Evolutionary conservation across 2,888 invertebrate genomes (phyloP).

Genomic region (Pyrgus malvae): DNA sequence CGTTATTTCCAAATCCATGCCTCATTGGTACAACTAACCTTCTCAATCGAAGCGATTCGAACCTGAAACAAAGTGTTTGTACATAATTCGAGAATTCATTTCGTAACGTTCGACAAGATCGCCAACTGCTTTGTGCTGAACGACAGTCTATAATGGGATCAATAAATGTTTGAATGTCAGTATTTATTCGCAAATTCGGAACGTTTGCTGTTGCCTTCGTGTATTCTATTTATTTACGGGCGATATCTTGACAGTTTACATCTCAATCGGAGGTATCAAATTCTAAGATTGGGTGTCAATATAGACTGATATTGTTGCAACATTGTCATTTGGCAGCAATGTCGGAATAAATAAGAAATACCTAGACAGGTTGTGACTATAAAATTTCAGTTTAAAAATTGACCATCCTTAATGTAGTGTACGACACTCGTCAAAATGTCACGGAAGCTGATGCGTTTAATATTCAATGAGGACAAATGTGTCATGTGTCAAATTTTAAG

Average conservation of each 20-base stretch:
- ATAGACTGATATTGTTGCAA: constrained; percentile 5
- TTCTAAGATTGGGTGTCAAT: constrained; percentile 9
- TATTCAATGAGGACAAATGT: no score
- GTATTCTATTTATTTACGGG: constrained; percentile 24
- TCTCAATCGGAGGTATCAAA: constrained; percentile 28
- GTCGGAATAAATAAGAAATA: no score
- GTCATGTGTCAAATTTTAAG: no score
- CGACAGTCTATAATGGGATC: constrained; percentile 25
- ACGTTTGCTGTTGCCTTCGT: constrained; percentile 23
- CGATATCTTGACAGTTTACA: constrained; percentile 25
- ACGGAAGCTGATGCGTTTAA: no score
- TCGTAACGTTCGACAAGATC: constrained; percentile 32
- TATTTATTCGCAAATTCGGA: constrained; percentile 25
- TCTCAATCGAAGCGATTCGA: constrained; percentile 10
- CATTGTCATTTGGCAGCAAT: background rate
- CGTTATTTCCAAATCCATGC: background rate
- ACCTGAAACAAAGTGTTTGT: constrained; percentile 30
- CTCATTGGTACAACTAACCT: background rate
- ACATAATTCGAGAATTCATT: constrained; percentile 36
- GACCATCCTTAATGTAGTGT: no score
- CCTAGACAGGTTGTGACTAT: no score
- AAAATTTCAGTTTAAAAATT: no score
- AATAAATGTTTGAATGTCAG: constrained; percentile 27
- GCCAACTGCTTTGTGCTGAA: constrained; percentile 17
- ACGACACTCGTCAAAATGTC: no score